Percentiles rank a stretch among this genome's conserved stretches.
Evolutionary conservation across 2,888 invertebrate genomes (phyloP).

Genomic region (Andrena marginata): DNA sequence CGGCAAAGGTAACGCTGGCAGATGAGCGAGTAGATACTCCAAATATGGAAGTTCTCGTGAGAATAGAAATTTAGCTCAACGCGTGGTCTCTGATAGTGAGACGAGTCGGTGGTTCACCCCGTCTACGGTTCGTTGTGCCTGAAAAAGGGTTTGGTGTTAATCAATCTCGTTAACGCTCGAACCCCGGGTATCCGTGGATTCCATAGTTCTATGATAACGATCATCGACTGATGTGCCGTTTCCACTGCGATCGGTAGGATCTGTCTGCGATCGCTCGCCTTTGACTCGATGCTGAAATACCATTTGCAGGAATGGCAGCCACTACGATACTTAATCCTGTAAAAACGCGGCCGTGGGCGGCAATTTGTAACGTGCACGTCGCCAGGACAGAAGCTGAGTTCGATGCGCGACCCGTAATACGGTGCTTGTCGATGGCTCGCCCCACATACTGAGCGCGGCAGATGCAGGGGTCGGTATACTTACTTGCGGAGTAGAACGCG

Average conservation of each 20-base stretch:
- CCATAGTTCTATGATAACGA: no score
- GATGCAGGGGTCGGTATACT: slow-evolving; percentile 46
- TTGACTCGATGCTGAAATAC: not conserved
- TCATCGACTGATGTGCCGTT: no score
- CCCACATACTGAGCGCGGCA: slow-evolving; percentile 43
- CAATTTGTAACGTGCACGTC: slow-evolving; percentile 7
- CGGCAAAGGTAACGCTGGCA: slow-evolving; percentile 15
- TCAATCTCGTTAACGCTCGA: not conserved
- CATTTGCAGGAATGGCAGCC: not conserved
- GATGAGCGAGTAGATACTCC: slow-evolving; percentile 26
- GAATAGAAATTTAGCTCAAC: slow-evolving; percentile 46
- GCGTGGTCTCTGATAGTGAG: slow-evolving; percentile 24
- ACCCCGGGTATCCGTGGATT: no score
- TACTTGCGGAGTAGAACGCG: slow-evolving; percentile 25
- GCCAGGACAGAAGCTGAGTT: slow-evolving; percentile 37
- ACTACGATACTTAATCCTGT: not conserved
- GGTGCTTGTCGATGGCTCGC: slow-evolving; percentile 45
- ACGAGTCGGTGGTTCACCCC: slow-evolving; percentile 38
- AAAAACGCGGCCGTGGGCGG: not conserved
- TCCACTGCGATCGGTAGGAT: no score
- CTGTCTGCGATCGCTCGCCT: not conserved
- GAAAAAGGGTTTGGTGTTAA: not conserved
- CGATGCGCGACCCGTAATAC: slow-evolving; percentile 21
- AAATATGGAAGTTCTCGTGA: slow-evolving; percentile 23
- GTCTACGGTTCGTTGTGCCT: not conserved